Base-by-base conservation (phyloP, 1,140 invertebrate genomes). In the Drosophila mojavensis region DNA sequence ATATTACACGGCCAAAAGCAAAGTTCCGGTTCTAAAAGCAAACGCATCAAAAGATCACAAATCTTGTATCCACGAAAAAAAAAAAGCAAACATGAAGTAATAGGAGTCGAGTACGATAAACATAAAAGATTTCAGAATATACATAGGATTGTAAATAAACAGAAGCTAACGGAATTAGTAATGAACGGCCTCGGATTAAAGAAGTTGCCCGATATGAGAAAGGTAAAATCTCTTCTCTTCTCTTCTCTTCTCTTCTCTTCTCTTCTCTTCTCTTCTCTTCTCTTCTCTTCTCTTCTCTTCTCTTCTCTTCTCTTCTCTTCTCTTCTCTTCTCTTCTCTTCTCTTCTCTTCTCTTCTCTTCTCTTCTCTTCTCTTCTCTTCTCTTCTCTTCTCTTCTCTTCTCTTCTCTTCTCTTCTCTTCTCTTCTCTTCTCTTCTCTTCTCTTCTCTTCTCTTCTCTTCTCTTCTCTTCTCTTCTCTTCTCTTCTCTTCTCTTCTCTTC, bases 131-230 rank as follows among this genome's bases (percentile, higher is more conserved):
- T 15, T 54, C 9, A 48, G 72, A 15, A 17, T 24, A n/a, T 28
- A 59, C 36, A 50, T 13, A 20, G 36, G 30, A 51, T 51, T 51
- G 51, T 72, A 33, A 73, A 91, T 71, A 71, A 78, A 48, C 28
- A 47, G 3, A 83, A 75, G 50, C 69, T 91, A 9, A 78, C 54
- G 9, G 63, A 79, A 51, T 59, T 91, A 36, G 65, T 91, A 69
- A 72, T 91, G 66, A 65, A 72, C 20, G 90, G 89, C 17, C 79
- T 91, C 45, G 81, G 90, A 28, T 56, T 91, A 26, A 78, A 81
- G 28, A 79, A 78, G 51, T 30, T 86, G 15, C 89, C 89, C 36
- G 85, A 91, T 60, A 91, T 91, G 81, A 75, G 53, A 26, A 91
- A 90, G 75, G 89, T 91, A 41, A 43, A 9, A 9, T 6, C 0